Evolutionary conservation across 2,797 vertebrate species (phyloP), one percentile per base, ranked within the genome.

Genomic region (Lutjanus argentimaculatus): DNA sequence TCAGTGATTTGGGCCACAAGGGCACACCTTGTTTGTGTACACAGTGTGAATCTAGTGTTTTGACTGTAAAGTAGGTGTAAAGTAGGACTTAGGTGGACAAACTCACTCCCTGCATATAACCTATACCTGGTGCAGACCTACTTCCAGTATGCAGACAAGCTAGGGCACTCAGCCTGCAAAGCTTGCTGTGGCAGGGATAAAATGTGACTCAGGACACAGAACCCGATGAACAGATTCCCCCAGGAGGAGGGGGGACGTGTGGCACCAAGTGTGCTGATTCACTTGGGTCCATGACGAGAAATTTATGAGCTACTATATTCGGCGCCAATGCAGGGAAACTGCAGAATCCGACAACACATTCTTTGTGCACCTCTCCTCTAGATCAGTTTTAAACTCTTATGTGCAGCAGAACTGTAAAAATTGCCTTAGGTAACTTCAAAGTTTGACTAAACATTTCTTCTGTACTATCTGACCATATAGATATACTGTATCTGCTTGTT

Each of bases 121-220:
- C 45, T 46, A 36, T 36, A 79, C 70, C 67, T 72, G 52, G 17
- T 16, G 9, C 1, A 83, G 82, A 72, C 80, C 79, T 83, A 83
- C 82, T 75, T 89, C 70, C 42, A 65, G 67, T 22, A 52, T 55
- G 30, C 43, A 73, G 70, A 85, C n/a, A 56, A 66, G 75, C 72
- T n/a, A 57, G 74, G 66, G 64, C 75, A 77, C 82, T 85, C 51
- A 55, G 69, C 51, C 77, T 86, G 82, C 71, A 89, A 70, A 89
- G 83, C 83, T 78, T 83, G 80, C 75, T 74, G 66, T 84, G 80
- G 19, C 72, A 84, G 69, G 82, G 79, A 88, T 83, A 84, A 87
- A 91, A 88, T 88, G 84, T 93, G 89, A 92, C 86, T 91, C 86
- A 90, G 89, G 90, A 84, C 86, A 89, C 81, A 83, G 84, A 87